A percentile compares a stretch with the other conserved stretches of the same genome.
Conservation (phyloP, 2,797 vertebrate genomes). For the Mionectes olivaceus region DNA sequence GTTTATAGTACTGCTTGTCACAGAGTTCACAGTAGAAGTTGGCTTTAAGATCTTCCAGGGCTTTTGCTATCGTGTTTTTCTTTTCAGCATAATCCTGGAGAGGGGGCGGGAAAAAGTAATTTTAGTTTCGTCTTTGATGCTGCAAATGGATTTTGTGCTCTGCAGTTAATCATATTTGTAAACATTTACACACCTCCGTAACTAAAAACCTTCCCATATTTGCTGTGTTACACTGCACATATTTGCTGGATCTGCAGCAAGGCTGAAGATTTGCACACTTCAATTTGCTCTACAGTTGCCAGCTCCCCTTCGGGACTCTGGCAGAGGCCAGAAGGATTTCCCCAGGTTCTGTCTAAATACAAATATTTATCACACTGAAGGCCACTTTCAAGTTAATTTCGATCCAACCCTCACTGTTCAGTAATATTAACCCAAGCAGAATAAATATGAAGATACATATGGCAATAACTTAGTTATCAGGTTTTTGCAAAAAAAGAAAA, state of each 20-base stretch:
- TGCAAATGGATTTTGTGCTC: slow-evolving; percentile 7
- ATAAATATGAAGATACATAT: background rate
- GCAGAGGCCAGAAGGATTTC: background rate
- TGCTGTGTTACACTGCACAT: background rate
- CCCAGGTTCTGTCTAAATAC: background rate
- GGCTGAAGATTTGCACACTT: slow-evolving; percentile 29
- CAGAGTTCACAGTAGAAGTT: slow-evolving; percentile 97
- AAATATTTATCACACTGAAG: slow-evolving; percentile 47
- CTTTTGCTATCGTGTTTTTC: slow-evolving; percentile 87
- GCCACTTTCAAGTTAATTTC: background rate
- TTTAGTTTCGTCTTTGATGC: slow-evolving; percentile 57
- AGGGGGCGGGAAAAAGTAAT: background rate
- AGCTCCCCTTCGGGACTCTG: background rate
- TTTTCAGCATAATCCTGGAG: slow-evolving; percentile 88
- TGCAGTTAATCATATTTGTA: slow-evolving; percentile 55
- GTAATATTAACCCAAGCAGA: background rate
- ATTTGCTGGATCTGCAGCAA: slow-evolving; percentile 5
- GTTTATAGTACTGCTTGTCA: slow-evolving; percentile 96
- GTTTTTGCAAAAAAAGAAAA: background rate
- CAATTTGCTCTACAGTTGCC: slow-evolving; percentile 1
- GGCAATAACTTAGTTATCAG: background rate
- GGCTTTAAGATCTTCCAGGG: slow-evolving; percentile 88
- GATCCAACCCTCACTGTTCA: background rate
- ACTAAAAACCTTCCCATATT: slow-evolving; percentile 37
- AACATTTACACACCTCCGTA: slow-evolving; percentile 40